Evolutionary conservation across 2,797 vertebrate genomes (phyloP), one percentile per base, ranked within the genome.

Genomic region (Prunella strophiata): DNA sequence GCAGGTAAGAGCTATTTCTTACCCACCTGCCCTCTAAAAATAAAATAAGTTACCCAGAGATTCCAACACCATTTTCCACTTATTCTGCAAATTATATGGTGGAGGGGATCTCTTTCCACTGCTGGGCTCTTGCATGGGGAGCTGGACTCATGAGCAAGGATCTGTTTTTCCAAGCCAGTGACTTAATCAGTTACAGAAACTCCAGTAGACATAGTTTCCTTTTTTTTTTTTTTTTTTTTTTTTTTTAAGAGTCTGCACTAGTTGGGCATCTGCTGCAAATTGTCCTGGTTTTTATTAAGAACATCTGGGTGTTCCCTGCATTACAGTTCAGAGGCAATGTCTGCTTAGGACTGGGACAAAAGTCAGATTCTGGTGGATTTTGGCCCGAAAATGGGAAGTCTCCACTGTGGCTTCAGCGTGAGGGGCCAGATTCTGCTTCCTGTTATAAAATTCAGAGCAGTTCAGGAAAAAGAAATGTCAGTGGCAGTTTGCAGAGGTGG

Each of bases 1-100:
- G 59, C 80, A 96, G 73, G 93, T 88, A 81, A 73, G 26, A 94
- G 62, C 79, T 93, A 38, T 84, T 91, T 92, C 89, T 91, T 92
- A 73, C 42, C 55, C 47, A 81, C 75, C 62, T 86, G 30, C 32
- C 42, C 30, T 93, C 82, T 88, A 84, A 94, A 96, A 95, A 74
- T 73, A 94, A 89, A 90, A 32, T 6, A 7, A 75, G 38, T 82
- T 74, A 79, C 54, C 21, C 68, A 32, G 71, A 63, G 51, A 67
- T 87, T 79, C 77, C 51, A 52, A 52, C 79, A 76, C 36, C 0
- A 4, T 78, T 91, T 89, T 95, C 78, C 76, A 84, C 48, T 91
- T 89, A 29, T 21, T 89, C 70, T 91, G 52, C 22, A 78, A 77
- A 82, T 89, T 80, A 65, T 10, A 43, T 7, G 5, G 36, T 77